A percentile compares a stretch with the other conserved stretches of the same genome.
Conservation (phyloP, 2,888 invertebrate genomes). For the Nasonia oneida region DNA sequence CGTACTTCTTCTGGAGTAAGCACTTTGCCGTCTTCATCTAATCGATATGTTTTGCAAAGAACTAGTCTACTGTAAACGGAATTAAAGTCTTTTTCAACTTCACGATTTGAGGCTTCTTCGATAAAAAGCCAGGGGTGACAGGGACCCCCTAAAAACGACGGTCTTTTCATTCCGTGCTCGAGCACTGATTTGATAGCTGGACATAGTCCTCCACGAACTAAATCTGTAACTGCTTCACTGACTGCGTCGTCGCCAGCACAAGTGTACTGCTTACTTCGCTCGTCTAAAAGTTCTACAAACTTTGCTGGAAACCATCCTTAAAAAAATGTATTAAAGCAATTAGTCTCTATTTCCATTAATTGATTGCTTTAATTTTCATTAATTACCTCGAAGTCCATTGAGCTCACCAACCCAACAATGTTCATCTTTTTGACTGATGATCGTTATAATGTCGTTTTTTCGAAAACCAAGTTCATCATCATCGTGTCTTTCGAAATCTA, state of each 20-base stretch:
- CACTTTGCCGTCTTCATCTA: conserved; percentile 99
- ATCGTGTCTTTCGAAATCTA: conserved; percentile 97
- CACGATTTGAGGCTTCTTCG: conserved; percentile 97
- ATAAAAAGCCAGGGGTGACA: conserved; percentile 99
- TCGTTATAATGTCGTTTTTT: conserved; percentile 98
- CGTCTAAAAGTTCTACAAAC: conserved; percentile 97
- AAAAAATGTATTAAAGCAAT: conserved; percentile 55
- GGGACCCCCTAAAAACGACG: conserved; percentile 92
- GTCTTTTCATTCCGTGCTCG: conserved; percentile 96
- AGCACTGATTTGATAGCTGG: conserved; percentile 96
- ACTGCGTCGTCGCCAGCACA: conserved; percentile 98
- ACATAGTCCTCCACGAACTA: conserved; percentile 95
- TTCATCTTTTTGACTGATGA: conserved; percentile 97
- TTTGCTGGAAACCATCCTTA: conserved; percentile 98
- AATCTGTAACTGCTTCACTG: conserved; percentile 97
- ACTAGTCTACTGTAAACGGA: conserved; percentile 98
- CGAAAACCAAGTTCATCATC: conserved; percentile 99
- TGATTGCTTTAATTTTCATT: neutral
- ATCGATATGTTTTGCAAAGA: conserved; percentile 97
- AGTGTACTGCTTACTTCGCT: conserved; percentile 94
- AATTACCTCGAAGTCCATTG: conserved; percentile 90
- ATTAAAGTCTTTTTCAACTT: conserved; percentile 98
- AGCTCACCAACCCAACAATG: conserved; percentile 99
- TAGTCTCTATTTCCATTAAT: conserved; percentile 20
- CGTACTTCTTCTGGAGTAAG: conserved; percentile 96